These are phyloP conservation scores for Drosophila guanche DNA, from an alignment of 1,140 invertebrate genomes.

Conservation along the genomic window DNA sequence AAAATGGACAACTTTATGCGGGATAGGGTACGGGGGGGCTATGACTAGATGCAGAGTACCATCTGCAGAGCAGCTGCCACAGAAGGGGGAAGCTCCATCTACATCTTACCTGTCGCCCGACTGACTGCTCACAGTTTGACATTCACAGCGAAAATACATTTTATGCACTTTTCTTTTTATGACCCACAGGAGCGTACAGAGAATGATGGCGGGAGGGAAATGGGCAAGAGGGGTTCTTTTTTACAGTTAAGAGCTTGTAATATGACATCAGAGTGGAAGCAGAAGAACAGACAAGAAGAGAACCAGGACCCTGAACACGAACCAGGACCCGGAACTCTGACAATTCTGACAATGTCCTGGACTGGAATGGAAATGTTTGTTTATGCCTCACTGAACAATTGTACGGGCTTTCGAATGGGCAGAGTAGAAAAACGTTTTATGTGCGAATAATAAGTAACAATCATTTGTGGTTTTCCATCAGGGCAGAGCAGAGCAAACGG, in stretches of 20 bases:
- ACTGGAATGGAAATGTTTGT: slow-evolving; percentile 53
- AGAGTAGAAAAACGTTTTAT: slow-evolving; percentile 44
- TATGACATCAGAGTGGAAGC: slow-evolving; percentile 45
- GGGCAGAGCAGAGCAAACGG: slow-evolving; percentile 13
- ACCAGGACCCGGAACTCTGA: no score
- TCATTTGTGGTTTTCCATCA: slow-evolving; percentile 51
- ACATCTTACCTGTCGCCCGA: slow-evolving; percentile 37
- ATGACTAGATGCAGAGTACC: no score
- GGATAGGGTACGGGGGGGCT: neutral
- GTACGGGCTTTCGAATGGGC: neutral
- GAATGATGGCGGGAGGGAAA: neutral
- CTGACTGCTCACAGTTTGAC: slow-evolving; percentile 49
- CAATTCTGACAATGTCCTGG: slow-evolving; percentile 34
- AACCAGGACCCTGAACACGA: neutral
- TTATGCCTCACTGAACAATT: slow-evolving; percentile 54
- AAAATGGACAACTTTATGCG: slow-evolving; percentile 58
- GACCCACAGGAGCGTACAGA: slow-evolving; percentile 32
- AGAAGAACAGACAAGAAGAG: neutral
- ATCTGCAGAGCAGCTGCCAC: slow-evolving; percentile 39
- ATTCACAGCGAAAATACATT: slow-evolving; percentile 39
- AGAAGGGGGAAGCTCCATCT: slow-evolving; percentile 7
- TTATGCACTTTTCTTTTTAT: slow-evolving; percentile 54
- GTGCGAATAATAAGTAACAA: slow-evolving; percentile 55
- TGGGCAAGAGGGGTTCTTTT: neutral
- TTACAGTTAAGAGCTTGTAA: slow-evolving; percentile 49